Evolutionary conservation across 2,797 vertebrate species (phyloP), one percentile per base, ranked within the genome.

Genomic region (Anguilla anguilla): DNA sequence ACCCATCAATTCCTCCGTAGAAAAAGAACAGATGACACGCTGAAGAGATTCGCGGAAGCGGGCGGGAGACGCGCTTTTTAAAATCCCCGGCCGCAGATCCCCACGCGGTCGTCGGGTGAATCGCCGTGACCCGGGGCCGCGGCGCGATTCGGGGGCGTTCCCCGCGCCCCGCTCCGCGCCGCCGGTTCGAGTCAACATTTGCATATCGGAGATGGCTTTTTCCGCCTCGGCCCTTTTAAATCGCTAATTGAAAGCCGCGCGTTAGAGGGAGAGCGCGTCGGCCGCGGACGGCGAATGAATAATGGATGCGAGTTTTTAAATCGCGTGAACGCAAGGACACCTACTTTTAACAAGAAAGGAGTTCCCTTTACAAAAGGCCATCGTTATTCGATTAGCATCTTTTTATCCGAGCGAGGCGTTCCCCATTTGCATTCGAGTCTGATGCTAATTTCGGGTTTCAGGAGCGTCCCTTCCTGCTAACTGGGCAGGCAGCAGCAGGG

Each of bases 1-100:
- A 28, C 83, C 89, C 86, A 91, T 72, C 83, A 83, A 25, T 87
- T 87, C 49, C 87, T 49, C 51, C 13, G 82, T 77, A 67, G 86
- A 77, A 88, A 87, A 67, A 77, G 51, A 83, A 31, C n/a, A 84
- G 53, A 53, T 49, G 51, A 84, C 11, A 53, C 39, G 5, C 3
- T 31, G 22, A 35, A 53, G 28, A 69, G 69, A 86, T 67, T 69
- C 31, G 46, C 22, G 28, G 31, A 43, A 64, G 69, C n/a, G 15
- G 64, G 83, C 43, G 53, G 15, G 43, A 51, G 61, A 67, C 55
- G 2, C 11, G 53, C 2, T 55, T 57, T 5, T 22, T 53, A 83
- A 67, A 22, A 31, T 28, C 49, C n/a, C 49, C 13, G 1, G 5
- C 61, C 59, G 67, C 72, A 39, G 69, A 84, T 53, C 28, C 39